Conservation (phyloP, 2,113 vertebrate genomes). For the Mus pahari region DNA sequence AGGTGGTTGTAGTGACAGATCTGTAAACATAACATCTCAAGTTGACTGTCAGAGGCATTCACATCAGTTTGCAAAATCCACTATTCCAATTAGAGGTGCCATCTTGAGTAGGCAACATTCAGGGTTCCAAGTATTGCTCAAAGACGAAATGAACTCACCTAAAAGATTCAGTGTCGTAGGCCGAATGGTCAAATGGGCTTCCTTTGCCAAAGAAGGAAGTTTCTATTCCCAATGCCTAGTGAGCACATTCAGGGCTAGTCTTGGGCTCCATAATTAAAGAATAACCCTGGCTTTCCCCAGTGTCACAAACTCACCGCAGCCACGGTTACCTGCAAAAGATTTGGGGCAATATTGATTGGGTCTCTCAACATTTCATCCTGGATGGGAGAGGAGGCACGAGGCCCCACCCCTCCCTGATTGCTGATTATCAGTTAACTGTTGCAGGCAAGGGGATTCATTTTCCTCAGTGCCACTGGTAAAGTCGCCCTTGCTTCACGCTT, state of each 20-base stretch:
- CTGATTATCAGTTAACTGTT: background rate
- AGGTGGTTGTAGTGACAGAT: background rate
- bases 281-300: background rate
- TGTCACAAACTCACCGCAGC: background rate
- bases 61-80: background rate
- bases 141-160: background rate
- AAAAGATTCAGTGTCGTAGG: background rate
- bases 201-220: background rate
- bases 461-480: no score
- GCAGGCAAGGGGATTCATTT: background rate
- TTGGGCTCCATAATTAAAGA: background rate
- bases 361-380: background rate
- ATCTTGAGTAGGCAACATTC: background rate
- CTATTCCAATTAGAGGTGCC: background rate
- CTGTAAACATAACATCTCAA: no score
- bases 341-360: background rate
- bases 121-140: background rate
- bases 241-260: background rate
- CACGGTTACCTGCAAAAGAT: background rate
- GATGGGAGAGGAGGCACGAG: background rate
- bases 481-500: background rate
- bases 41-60: background rate
- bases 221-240: background rate
- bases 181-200: background rate
- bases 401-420: background rate